Base-by-base conservation (phyloP, 2,797 vertebrate species). In the Picus viridis region DNA sequence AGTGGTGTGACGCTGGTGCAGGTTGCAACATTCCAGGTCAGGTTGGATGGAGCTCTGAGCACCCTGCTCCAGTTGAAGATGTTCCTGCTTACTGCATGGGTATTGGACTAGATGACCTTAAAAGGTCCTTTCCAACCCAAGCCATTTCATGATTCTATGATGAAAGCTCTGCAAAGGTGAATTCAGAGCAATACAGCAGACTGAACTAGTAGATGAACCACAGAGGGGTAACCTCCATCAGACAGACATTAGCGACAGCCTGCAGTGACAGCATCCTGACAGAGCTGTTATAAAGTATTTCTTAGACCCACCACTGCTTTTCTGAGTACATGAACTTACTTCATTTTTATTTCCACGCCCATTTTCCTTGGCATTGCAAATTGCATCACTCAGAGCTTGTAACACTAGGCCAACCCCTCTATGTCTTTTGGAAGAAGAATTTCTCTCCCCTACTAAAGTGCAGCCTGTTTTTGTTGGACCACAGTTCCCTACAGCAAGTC, bases 361-460 rank as follows among this genome's bases (percentile, higher is more conserved):
- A 20, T 81, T 89, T 89, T 75, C 56, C 51, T 43, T 30, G 43
- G 62, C 26, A 41, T 36, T 2, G 1, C 30, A 27, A 77, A 65
- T 26, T 24, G 6, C 22, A 53, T 65, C 45, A 18, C 24, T 10
- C 49, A 34, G 47, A 63, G 29, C 23, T 41, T 41, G n/a, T 6
- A 3, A 71, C 6, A 12, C 0, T 8, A 19, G 16, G 22, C 16
- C 17, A 72, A 29, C 0, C 0, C 7, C 41, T 56, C 39, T 34
- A 10, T 72, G 34, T 10, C 9, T 57, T 67, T 53, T 67, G 43
- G 61, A 83, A 76, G 34, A 26, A 61, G 17, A 22, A 69, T 5
- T 0, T 0, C 34, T 58, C 12, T 56, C 4, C 9, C 29, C 51
- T 58, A 29, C 6, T 0, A 2, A 95, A 91, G 9, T 5, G 11